These are phyloP conservation scores for Microchirus variegatus DNA, from an alignment of 2,797 vertebrate genomes.

Conservation along the genomic window DNA sequence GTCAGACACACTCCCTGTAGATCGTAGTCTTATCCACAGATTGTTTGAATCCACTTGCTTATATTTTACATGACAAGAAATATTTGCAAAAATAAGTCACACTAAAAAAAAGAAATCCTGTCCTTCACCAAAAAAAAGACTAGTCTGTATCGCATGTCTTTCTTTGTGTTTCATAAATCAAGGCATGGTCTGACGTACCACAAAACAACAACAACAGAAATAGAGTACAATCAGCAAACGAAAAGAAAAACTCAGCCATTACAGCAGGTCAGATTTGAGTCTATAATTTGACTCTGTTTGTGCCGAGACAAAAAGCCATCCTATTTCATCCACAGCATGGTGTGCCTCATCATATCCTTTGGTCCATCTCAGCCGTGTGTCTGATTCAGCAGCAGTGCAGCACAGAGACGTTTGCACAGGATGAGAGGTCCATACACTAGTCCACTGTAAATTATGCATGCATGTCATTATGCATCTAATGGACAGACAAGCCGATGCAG, in stretches of 20 bases:
- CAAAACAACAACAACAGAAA: conserved; percentile 29
- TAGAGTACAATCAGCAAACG: conserved; percentile 13
- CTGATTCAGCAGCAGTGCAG: conserved; percentile 36
- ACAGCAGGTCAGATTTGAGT: conserved; percentile 44
- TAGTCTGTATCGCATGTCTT: conserved; percentile 33
- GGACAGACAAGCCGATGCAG: conserved; percentile 67
- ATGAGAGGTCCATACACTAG: conserved; percentile 45
- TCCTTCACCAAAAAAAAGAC: conserved; percentile 36
- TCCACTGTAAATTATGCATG: conserved; percentile 72
- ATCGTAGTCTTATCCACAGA: no score
- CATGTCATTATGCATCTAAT: conserved; percentile 74
- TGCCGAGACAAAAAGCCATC: conserved; percentile 54
- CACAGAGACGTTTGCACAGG: conserved; percentile 36
- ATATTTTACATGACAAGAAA: conserved; percentile 9
- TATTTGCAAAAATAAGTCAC: conserved; percentile 27
- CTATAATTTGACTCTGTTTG: conserved; percentile 66
- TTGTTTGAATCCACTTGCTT: no score
- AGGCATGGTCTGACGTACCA: conserved; percentile 26
- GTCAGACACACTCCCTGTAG: background rate
- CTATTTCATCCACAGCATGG: conserved; percentile 56
- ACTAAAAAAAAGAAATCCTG: conserved; percentile 29
- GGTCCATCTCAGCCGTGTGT: conserved; percentile 53
- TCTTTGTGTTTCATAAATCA: conserved; percentile 40
- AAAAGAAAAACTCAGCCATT: conserved; percentile 43
- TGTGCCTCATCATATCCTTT: conserved; percentile 70